Evolutionary conservation across 2,113 vertebrate species (phyloP).

Genomic region (Thalassarche chlororhynchos): DNA sequence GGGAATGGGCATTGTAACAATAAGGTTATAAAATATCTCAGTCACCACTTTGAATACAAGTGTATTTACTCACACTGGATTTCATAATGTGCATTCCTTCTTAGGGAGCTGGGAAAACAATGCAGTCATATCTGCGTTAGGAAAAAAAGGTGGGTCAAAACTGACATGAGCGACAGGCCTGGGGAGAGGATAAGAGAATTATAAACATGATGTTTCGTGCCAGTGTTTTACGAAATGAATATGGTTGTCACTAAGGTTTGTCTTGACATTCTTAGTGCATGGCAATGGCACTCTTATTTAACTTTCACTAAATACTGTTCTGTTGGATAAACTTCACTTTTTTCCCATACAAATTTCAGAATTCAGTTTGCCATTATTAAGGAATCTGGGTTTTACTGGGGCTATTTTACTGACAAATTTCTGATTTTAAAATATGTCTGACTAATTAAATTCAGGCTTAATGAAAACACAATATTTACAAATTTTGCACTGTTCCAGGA

Average conservation of each 20-base stretch:
- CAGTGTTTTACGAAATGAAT: rapidly evolving
- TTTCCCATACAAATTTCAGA: background rate
- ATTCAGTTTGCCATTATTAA: background rate
- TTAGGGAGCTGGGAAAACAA: background rate
- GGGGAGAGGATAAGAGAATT: background rate
- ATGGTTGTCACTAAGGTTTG: background rate
- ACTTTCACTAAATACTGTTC: background rate
- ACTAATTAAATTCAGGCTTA: background rate
- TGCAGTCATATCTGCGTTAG: background rate
- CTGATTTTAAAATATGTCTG: background rate
- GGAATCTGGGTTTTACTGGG: background rate
- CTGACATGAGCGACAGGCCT: background rate
- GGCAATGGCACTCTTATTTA: background rate
- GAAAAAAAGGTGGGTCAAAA: background rate
- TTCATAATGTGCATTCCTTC: background rate
- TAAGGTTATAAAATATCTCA: background rate
- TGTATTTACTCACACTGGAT: background rate
- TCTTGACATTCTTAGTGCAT: background rate
- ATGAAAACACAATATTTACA: background rate
- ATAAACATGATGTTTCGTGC: background rate
- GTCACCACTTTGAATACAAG: background rate
- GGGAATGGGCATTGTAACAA: background rate
- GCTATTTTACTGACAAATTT: background rate
- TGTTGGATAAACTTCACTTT: background rate
- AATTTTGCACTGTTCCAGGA: background rate